Evolutionary conservation across 1,140 invertebrate species (phyloP), one percentile per base, ranked within the genome.

Genomic region (Maniola jurtina): DNA sequence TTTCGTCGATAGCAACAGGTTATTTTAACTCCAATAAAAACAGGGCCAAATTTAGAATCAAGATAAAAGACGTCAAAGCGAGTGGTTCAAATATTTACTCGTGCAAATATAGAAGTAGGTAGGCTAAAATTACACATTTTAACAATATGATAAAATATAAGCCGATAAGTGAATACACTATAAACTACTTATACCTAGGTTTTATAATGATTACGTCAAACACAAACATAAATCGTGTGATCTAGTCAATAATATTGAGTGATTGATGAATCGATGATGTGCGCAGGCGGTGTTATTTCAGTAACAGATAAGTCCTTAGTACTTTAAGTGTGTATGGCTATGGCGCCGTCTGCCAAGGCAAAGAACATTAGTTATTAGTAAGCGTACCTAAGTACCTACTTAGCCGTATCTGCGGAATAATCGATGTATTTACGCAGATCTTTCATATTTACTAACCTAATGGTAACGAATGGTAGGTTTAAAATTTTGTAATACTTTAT

Each of bases 211-310:
- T 65, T 66, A 60, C 64, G 48, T 60, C 64, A 66, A 59, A 61
- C 50, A 42, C 47, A 55, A 15, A 57, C 54, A 64, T 60, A 60
- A 54, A 66, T 66, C 58, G 35, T 66, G 47, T 13, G 47, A 16
- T 66, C 47, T 60, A 66, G 45, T 66, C 63, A 59, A 65, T 61
- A 61, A 61, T 59, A 36, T 65, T 54, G 57, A 66, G 16, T 54
- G 35, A 66, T 50, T 45, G 56, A 25, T 58, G 48, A 25, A 54
- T 66, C 48, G 59, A 66, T 66, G 64, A 66, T 60, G 57, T 60
- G 47, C 57, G 57, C 57, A 64, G 42, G 42, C 42, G 35, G 56
- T 40, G 56, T 35, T 66, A 66, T 66, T 60, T 66, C 48, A 60
- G 64, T 60, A 66, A 16, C 57, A 47, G 52, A 55, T 55, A 55